Evolutionary conservation across 2,888 invertebrate species (phyloP).

Genomic region (Nomada hirtipes): DNA sequence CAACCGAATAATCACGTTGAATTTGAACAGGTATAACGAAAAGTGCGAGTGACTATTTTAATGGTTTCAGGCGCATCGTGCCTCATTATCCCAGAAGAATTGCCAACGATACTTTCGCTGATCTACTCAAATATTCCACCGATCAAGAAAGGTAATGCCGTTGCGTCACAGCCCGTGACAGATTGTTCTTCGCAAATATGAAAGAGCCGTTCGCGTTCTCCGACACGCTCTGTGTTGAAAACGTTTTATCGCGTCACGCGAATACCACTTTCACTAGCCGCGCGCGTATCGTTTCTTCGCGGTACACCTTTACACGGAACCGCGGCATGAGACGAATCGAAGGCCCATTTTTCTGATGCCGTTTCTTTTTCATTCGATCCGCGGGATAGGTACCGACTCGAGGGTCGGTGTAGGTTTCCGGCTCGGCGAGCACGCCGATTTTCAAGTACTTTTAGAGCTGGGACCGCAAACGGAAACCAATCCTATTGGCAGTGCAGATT

Average conservation of each 20-base stretch:
- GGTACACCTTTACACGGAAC: background rate
- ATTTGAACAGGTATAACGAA: background rate
- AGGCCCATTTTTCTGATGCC: background rate
- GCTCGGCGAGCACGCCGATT: conserved; percentile 92
- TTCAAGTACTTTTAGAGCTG: conserved; percentile 90
- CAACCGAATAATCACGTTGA: too few relatives aligned
- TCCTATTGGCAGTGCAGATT: conserved; percentile 85
- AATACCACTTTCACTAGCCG: conserved; percentile 37
- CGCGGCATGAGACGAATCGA: background rate
- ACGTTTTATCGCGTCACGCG: conserved; percentile 23
- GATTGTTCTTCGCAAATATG: background rate
- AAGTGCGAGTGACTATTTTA: background rate
- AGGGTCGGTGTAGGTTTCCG: conserved; percentile 92
- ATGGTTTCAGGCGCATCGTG: conserved; percentile 85
- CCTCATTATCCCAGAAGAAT: conserved; percentile 91
- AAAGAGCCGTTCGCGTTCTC: too few relatives aligned
- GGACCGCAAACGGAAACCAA: conserved; percentile 92
- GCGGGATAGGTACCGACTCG: conserved; percentile 90
- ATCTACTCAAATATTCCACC: conserved; percentile 94
- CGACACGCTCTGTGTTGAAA: background rate
- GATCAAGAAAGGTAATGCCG: conserved; percentile 90
- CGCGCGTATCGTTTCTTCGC: background rate
- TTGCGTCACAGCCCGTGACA: conserved; percentile 6
- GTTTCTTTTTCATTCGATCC: conserved; percentile 65
- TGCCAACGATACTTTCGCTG: conserved; percentile 91